Conservation (phyloP, 1,140 invertebrate genomes). For the Achroia grisella region DNA sequence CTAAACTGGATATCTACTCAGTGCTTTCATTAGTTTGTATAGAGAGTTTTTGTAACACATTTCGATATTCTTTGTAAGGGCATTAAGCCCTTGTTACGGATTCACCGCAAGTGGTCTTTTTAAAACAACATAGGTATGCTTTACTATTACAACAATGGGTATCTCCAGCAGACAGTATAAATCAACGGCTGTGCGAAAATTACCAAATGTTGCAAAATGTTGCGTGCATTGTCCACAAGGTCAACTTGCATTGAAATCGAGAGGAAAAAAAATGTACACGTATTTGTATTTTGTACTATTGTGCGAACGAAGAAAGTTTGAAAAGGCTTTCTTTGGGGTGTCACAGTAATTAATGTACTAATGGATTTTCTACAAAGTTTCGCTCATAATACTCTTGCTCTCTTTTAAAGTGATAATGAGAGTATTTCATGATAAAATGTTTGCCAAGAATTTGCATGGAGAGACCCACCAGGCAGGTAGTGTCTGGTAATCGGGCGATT, state of each 20-base stretch:
- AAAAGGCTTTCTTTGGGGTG: slow-evolving; percentile 51
- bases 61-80: slow-evolving; percentile 22
- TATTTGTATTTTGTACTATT: slow-evolving; percentile 23
- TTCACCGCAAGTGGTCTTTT: slow-evolving; percentile 55
- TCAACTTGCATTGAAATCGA: slow-evolving; percentile 33
- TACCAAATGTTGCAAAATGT: slow-evolving; percentile 57
- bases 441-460: slow-evolving; percentile 48
- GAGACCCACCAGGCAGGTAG: slow-evolving; percentile 62
- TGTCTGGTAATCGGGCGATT: slow-evolving; percentile 67
- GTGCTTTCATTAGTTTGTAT: slow-evolving; percentile 28
- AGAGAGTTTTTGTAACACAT: slow-evolving; percentile 14
- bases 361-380: slow-evolving; percentile 30
- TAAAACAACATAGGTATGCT: slow-evolving; percentile 41
- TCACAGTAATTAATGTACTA: slow-evolving; percentile 59
- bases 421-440: slow-evolving; percentile 29
- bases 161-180: slow-evolving; percentile 37
- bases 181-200: slow-evolving; percentile 56
- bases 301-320: slow-evolving; percentile 27
- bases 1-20: slow-evolving; percentile 20
- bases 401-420: slow-evolving; percentile 51
- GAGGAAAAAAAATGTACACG: slow-evolving; percentile 19
- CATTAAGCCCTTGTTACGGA: slow-evolving; percentile 35
- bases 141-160: slow-evolving; percentile 35
- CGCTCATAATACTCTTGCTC: slow-evolving; percentile 58
- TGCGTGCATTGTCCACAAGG: slow-evolving; percentile 30